Conservation (phyloP, 1,140 invertebrate species). For the Papilio machaon region DNA sequence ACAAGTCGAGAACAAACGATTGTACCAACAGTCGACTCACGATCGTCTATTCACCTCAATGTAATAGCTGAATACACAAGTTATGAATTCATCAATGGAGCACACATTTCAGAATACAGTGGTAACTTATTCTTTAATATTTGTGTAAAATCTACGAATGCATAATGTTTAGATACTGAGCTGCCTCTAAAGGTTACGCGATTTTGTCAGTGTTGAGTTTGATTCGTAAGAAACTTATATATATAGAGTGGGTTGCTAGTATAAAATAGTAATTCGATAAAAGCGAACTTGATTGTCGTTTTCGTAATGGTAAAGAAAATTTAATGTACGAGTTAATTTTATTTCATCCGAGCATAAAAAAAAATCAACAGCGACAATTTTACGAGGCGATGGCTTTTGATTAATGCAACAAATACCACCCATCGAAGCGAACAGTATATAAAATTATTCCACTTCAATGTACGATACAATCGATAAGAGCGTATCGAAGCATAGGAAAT, state of each 20-base stretch:
- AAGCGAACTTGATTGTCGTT: constrained; percentile 2
- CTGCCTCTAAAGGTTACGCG: not conserved
- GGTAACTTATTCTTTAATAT: not conserved
- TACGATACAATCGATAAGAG: constrained; percentile 2
- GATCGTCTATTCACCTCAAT: not conserved
- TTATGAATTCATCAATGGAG: constrained; percentile 8
- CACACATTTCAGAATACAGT: not conserved
- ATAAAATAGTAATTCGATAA: constrained; percentile 6
- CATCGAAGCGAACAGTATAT: not conserved
- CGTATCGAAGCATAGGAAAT: constrained; percentile 13
- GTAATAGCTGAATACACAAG: not conserved
- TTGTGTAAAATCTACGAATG: not conserved
- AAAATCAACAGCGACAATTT: not conserved
- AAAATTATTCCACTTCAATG: constrained; percentile 22
- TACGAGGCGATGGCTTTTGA: constrained; percentile 4
- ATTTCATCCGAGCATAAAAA: constrained; percentile 18
- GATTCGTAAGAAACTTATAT: not conserved
- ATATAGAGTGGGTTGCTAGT: no score
- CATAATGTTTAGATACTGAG: not conserved
- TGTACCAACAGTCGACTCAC: not conserved
- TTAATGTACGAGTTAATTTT: constrained; percentile 12
- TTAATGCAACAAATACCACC: not conserved
- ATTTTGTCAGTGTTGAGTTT: not conserved
- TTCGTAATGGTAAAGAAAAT: constrained; percentile 15
- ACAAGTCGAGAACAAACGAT: constrained; percentile 22